Conservation (phyloP, 2,797 vertebrate species). For the Aphelocoma californica region DNA sequence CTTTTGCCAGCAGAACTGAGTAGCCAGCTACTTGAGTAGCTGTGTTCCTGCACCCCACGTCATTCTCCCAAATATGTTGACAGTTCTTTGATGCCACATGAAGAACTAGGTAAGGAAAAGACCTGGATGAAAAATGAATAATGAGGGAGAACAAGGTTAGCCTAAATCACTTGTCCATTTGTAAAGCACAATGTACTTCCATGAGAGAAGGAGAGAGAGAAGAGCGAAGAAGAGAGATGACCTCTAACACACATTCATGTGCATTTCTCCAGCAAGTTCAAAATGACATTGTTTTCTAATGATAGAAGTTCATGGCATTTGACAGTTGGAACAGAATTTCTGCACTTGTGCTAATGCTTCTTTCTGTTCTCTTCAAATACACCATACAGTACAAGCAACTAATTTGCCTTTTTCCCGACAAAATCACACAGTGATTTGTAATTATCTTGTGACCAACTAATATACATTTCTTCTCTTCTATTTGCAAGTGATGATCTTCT, state of each 20-base stretch:
- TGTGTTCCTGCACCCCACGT: neutral
- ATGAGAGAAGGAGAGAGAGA: neutral
- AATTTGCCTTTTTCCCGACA: neutral
- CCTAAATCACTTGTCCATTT: neutral
- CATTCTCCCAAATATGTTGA: neutral
- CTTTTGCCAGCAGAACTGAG: neutral
- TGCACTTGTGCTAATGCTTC: neutral
- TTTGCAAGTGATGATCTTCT: neutral
- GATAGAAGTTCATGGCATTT: neutral
- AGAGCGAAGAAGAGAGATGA: neutral
- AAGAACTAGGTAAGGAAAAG: neutral
- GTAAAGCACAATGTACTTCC: neutral
- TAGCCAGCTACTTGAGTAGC: neutral
- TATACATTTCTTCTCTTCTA: neutral
- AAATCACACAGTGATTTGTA: neutral
- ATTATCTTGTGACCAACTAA: conserved; percentile 1
- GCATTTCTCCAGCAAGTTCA: neutral
- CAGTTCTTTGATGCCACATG: neutral
- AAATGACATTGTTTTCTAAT: neutral
- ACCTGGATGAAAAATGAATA: neutral
- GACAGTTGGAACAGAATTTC: neutral
- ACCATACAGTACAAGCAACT: neutral
- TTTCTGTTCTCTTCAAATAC: conserved; percentile 2
- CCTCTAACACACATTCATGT: neutral
- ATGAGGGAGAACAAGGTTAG: neutral